These are phyloP conservation scores for Cossypha niveicapilla DNA, from an alignment of 2,797 vertebrate genomes.

Conservation along the genomic window DNA sequence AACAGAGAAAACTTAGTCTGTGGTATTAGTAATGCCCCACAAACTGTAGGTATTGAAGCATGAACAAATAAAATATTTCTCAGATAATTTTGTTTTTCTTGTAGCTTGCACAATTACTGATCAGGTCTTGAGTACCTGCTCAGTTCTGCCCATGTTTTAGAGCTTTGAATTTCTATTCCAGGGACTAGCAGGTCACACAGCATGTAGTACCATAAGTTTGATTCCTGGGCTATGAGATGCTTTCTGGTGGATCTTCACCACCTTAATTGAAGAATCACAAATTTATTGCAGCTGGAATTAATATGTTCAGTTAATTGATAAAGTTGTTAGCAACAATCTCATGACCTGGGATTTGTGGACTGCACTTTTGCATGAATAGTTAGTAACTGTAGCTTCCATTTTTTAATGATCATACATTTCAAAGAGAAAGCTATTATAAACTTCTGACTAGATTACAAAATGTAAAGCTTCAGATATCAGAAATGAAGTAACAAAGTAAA, in stretches of 20 bases:
- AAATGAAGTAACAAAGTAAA: neutral
- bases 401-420: neutral
- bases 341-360: neutral
- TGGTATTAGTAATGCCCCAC: neutral
- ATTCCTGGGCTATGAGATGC: neutral
- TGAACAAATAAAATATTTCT: neutral
- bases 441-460: neutral
- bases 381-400: neutral
- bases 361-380: neutral
- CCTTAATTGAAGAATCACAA: neutral
- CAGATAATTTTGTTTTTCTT: neutral
- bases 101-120: neutral
- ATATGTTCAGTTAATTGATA: neutral
- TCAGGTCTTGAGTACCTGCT: neutral
- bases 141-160: neutral
- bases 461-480: neutral
- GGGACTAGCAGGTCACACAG: neutral
- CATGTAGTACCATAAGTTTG: neutral
- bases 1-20: neutral
- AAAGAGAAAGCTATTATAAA: neutral
- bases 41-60: neutral
- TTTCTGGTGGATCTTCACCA: neutral
- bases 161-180: neutral
- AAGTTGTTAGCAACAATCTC: neutral
- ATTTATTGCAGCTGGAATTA: neutral